Evolutionary conservation across 2,888 invertebrate species (phyloP), one percentile per base, ranked within the genome.

Genomic region (Chelonus formosanus): DNA sequence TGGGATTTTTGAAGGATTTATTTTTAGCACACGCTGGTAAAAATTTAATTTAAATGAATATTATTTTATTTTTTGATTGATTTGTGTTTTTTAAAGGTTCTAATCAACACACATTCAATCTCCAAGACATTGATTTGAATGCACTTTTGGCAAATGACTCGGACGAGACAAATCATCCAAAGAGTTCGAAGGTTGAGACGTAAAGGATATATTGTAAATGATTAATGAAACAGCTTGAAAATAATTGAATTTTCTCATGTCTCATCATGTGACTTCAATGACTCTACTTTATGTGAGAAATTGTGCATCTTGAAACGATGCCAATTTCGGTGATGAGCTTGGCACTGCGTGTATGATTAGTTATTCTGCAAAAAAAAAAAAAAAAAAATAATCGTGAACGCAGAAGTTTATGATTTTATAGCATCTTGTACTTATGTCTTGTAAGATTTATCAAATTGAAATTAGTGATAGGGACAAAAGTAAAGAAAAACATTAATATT

Each of bases 1-100:
- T 94, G 34, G 90, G 90, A 54, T 92, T 94, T 77, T 85, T 94
- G 6, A 94, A 94, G 82, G 93, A 94, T 78, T 84, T 94, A 63
- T 93, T 94, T 78, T 84, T 94, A 70, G 92, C 92, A 4, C 93
- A 93, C 80, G 93, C 93, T 45, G 90, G 93, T 75, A 90, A 87
- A 36, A 64, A 32, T 36, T 48, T n/a, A 34, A 34, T 61, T 4
- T 5, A 10, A 50, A 50, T 8, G 5, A 52, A 50, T 10, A 43
- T 54, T 52, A 63, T 31, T 54, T 43, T 48, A 61, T 45, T 40
- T 60, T 52, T 40, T 40, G 5, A 5, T 5, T 48, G n/a, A 58
- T 57, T 50, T 43, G 31, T 8, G 44, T 8, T 44, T 47, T 59
- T 69, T 53, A 54, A 71, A 66, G 83, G 83, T 61, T 80, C 82